Evolutionary conservation across 2,113 vertebrate genomes (phyloP).

Genomic region (Corapipo altera): DNA sequence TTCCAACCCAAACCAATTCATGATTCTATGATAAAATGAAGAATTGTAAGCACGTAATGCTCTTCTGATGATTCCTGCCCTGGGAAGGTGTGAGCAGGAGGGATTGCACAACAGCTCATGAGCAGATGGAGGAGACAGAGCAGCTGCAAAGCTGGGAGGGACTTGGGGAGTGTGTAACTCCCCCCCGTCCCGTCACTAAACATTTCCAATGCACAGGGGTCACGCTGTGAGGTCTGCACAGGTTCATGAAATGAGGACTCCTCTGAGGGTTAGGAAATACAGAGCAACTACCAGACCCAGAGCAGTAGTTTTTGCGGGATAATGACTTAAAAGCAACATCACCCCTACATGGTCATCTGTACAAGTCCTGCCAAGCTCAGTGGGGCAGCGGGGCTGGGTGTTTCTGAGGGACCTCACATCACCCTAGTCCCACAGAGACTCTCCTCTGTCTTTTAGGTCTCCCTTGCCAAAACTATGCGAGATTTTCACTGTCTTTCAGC

Average conservation of each 20-base stretch:
- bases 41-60: rapidly evolving
- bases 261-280: neutral
- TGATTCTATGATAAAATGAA: neutral
- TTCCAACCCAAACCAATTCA: neutral
- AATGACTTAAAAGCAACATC: neutral
- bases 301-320: neutral
- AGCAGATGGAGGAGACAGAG: neutral
- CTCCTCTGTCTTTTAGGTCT: neutral
- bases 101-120: neutral
- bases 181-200: neutral
- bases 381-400: neutral
- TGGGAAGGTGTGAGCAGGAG: neutral
- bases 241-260: neutral
- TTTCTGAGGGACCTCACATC: neutral
- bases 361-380: neutral
- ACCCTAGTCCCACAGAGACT: neutral
- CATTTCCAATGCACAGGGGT: neutral
- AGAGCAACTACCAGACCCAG: neutral
- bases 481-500: neutral
- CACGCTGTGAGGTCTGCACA: neutral
- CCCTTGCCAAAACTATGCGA: neutral
- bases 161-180: neutral
- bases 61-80: neutral
- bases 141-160: rapidly evolving
- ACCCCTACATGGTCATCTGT: neutral